These are phyloP conservation scores for Perca flavescens DNA, from an alignment of 2,113 vertebrate species.

Conservation along the genomic window DNA sequence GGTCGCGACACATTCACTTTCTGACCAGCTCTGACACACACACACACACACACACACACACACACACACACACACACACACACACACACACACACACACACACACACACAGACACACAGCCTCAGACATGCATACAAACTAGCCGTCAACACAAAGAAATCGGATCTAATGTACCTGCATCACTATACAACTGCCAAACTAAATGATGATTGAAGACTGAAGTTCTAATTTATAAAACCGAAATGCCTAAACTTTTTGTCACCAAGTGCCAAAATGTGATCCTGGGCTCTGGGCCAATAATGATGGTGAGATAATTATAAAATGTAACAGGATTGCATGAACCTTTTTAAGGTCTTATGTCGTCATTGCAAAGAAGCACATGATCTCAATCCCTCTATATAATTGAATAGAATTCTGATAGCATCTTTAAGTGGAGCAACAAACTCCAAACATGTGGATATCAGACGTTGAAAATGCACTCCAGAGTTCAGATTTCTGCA, in stretches of 20 bases:
- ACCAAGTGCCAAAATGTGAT: constrained; percentile 24
- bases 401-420: constrained; percentile 18
- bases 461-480: constrained; percentile 1
- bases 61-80: constrained; percentile 43
- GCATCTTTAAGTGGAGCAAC: constrained; percentile 27
- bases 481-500: neutral
- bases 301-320: constrained; percentile 24
- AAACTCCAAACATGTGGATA: constrained; percentile 9
- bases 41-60: neutral
- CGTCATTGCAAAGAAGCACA: constrained; percentile 17
- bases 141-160: constrained; percentile 49
- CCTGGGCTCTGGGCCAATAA: constrained; percentile 4
- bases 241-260: constrained; percentile 8
- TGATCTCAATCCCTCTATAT: constrained; percentile 10
- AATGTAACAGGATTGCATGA: neutral
- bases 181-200: constrained; percentile 6
- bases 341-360: neutral
- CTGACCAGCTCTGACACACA: constrained; percentile 52
- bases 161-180: constrained; percentile 36
- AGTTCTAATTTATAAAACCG: constrained; percentile 10
- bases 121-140: constrained; percentile 56
- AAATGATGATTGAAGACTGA: neutral
- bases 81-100: constrained; percentile 41
- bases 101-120: constrained; percentile 35
- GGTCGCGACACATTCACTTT: constrained; percentile 73